Conservation (phyloP, 2,113 vertebrate species). For the Isurus oxyrinchus region DNA sequence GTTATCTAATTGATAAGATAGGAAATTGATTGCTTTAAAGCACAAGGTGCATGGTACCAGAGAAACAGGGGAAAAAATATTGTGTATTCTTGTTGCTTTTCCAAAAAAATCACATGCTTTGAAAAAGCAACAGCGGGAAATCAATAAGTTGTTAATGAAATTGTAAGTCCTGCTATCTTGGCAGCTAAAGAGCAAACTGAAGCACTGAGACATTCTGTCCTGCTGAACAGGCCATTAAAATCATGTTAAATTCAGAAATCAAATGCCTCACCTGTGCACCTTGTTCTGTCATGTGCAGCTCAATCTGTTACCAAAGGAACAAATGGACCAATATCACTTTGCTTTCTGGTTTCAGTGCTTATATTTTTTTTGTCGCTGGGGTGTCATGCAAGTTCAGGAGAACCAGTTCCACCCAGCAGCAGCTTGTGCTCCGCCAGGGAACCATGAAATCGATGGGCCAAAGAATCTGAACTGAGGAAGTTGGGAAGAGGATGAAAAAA, state of each 20-base stretch:
- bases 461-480: neutral
- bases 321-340: neutral
- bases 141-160: neutral
- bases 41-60: neutral
- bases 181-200: neutral
- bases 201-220: neutral
- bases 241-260: neutral
- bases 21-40: neutral
- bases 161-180: neutral
- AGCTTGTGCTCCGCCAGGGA: neutral
- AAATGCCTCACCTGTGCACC: neutral
- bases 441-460: neutral
- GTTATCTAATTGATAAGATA: neutral
- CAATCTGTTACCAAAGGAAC: neutral
- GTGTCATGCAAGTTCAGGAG: neutral
- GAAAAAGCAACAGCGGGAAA: neutral
- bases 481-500: neutral
- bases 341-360: neutral
- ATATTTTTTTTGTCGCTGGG: neutral
- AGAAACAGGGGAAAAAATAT: neutral
- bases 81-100: neutral
- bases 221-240: neutral
- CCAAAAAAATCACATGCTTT: neutral
- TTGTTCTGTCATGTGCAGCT: neutral
- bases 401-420: neutral